These are phyloP conservation scores for Echiichthys vipera DNA, from an alignment of 2,797 vertebrate species.

Conservation along the genomic window DNA sequence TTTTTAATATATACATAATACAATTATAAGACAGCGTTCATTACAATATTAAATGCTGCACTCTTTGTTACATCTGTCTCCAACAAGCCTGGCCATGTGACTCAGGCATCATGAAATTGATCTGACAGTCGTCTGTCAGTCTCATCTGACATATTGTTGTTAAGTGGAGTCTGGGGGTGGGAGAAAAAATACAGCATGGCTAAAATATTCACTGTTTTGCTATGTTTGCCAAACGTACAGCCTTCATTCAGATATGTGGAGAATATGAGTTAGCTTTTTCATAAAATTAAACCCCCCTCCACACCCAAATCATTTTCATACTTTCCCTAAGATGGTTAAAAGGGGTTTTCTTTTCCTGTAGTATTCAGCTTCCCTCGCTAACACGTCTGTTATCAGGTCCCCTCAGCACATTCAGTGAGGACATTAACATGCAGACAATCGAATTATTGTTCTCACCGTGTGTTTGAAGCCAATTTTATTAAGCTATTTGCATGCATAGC, in stretches of 20 bases:
- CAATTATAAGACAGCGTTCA: not conserved
- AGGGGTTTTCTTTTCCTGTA: not conserved
- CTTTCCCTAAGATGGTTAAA: not conserved
- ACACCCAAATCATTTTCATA: not conserved
- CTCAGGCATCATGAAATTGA: constrained; percentile 1
- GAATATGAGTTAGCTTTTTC: not conserved
- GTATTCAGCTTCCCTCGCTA: not conserved
- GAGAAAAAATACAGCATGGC: too few relatives aligned
- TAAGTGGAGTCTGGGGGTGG: not conserved
- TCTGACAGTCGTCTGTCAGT: constrained; percentile 36
- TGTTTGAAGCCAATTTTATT: constrained; percentile 28
- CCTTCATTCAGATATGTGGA: not conserved
- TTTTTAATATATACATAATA: not conserved
- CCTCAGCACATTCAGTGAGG: constrained; percentile 23
- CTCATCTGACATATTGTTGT: constrained; percentile 19
- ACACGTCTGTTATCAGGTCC: constrained; percentile 13
- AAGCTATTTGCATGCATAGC: constrained; percentile 42
- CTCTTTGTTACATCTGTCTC: not conserved
- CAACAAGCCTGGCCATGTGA: constrained; percentile 2
- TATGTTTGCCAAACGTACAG: not conserved
- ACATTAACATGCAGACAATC: constrained; percentile 33
- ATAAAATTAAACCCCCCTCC: not conserved
- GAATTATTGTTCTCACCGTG: constrained; percentile 32
- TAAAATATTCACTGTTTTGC: not conserved
- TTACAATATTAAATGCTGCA: not conserved